Percentiles rank a stretch among this genome's conserved stretches.
Conservation (phyloP, 1,140 invertebrate genomes). For the Mylabris phalerata region DNA sequence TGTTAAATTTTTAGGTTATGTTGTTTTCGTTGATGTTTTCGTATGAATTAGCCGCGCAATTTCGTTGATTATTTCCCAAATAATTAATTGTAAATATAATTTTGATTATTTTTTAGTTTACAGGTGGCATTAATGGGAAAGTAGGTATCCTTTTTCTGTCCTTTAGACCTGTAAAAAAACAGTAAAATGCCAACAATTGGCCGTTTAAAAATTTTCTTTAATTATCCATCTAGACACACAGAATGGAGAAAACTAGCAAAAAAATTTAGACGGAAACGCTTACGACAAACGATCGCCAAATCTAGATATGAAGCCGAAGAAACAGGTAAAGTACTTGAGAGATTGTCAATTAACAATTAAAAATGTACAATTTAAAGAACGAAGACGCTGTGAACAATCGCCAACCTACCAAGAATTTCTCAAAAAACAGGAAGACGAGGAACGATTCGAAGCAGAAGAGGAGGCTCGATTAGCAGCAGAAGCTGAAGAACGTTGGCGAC, state of each 20-base stretch:
- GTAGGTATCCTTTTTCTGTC: slow-evolving; percentile 41
- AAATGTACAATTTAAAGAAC: slow-evolving; percentile 24
- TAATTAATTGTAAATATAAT: too few species aligned
- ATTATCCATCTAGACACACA: slow-evolving; percentile 40
- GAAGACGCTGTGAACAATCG: slow-evolving; percentile 29
- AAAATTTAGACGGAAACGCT: slow-evolving; percentile 43
- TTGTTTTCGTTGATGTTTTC: too few species aligned
- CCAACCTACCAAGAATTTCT: slow-evolving; percentile 38
- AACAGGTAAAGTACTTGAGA: slow-evolving; percentile 24
- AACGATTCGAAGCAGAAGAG: slow-evolving; percentile 33
- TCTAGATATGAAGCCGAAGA: slow-evolving; percentile 33
- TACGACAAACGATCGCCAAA: slow-evolving; percentile 40
- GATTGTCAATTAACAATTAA: neutral
- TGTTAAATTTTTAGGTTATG: too few species aligned
- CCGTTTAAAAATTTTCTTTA: slow-evolving; percentile 39
- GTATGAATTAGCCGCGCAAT: too few species aligned
- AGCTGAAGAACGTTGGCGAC: slow-evolving; percentile 39
- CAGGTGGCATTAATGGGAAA: slow-evolving; percentile 29
- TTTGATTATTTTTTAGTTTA: too few species aligned
- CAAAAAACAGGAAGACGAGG: slow-evolving; percentile 29
- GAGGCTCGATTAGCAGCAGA: slow-evolving; percentile 29
- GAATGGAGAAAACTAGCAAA: slow-evolving; percentile 44
- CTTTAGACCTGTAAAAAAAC: neutral
- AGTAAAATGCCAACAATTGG: neutral
- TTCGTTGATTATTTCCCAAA: too few species aligned